Evolutionary conservation across 2,113 vertebrate species (phyloP).

Genomic region (Gadus macrocephalus): DNA sequence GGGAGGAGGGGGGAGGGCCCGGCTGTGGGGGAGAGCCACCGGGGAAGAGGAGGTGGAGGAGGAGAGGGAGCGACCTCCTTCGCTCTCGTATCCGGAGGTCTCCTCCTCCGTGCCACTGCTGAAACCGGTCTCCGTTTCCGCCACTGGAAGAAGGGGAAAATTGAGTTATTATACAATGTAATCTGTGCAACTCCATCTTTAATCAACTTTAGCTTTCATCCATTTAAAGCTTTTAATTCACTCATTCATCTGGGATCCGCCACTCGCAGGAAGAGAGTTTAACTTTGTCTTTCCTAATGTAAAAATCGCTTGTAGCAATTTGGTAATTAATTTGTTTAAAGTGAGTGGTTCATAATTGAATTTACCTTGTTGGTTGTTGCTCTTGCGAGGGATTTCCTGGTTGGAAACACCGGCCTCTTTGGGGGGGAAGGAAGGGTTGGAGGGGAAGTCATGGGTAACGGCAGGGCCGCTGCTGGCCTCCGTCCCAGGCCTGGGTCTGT

Average conservation of each 20-base stretch:
- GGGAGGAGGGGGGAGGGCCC: background rate
- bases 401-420: background rate
- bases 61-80: conserved; percentile 60
- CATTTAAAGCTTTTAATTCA: too few species aligned
- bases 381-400: conserved; percentile 8
- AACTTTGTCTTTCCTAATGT: too few species aligned
- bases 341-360: background rate
- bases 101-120: conserved; percentile 70
- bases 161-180: background rate
- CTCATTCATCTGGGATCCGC: too few species aligned
- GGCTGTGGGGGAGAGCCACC: background rate
- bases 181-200: too few species aligned
- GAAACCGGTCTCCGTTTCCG: conserved; percentile 55
- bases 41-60: conserved; percentile 26
- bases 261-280: too few species aligned
- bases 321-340: too few species aligned
- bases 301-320: too few species aligned
- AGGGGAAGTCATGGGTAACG: too few species aligned
- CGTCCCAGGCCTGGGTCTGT: conserved; percentile 26
- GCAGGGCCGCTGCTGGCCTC: conserved; percentile 14
- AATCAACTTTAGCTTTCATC: too few species aligned
- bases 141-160: conserved; percentile 23
- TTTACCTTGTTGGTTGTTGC: conserved; percentile 29
- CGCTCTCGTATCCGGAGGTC: conserved; percentile 75
- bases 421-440: background rate